phyloP scores from a whole-genome alignment of 2,113 vertebrate species.

The Pterocles orientalis region DNA sequence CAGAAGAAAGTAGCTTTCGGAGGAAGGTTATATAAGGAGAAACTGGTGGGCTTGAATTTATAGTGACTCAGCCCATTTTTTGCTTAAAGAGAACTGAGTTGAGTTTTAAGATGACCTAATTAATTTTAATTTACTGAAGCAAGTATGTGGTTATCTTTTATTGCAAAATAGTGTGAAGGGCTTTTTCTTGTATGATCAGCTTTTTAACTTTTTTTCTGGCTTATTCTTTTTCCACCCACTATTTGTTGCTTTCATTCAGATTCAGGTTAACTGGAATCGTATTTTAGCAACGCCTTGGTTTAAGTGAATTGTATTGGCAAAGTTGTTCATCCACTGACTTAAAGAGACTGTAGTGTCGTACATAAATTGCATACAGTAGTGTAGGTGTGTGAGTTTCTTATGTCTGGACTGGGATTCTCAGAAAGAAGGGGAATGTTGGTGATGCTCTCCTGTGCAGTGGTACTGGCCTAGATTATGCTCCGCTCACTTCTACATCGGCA shows the following conservation, averaged over 20 bases:
- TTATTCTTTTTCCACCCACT: accelerated
- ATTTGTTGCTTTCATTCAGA: neutral
- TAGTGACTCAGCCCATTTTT: neutral
- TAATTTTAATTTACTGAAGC: neutral
- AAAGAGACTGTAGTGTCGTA: neutral
- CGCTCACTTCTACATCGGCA: neutral
- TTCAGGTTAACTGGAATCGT: neutral
- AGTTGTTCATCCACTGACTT: neutral
- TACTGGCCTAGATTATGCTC: neutral
- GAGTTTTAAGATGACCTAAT: neutral
- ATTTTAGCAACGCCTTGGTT: neutral
- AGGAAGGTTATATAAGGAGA: neutral
- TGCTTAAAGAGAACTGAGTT: neutral
- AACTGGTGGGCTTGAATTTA: neutral
- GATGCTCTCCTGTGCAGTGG: neutral
- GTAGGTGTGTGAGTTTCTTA: neutral
- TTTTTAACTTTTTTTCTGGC: neutral
- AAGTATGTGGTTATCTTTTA: neutral
- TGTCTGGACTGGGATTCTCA: neutral
- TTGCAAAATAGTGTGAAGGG: neutral
- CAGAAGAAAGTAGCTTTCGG: neutral
- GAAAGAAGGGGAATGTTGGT: neutral
- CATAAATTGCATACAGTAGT: neutral
- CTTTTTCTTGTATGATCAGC: neutral
- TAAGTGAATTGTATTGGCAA: neutral